A percentile compares a stretch with the other conserved stretches of the same genome.
Conservation (phyloP, 2,888 invertebrate species). For the Pyrrhosoma nymphula region DNA sequence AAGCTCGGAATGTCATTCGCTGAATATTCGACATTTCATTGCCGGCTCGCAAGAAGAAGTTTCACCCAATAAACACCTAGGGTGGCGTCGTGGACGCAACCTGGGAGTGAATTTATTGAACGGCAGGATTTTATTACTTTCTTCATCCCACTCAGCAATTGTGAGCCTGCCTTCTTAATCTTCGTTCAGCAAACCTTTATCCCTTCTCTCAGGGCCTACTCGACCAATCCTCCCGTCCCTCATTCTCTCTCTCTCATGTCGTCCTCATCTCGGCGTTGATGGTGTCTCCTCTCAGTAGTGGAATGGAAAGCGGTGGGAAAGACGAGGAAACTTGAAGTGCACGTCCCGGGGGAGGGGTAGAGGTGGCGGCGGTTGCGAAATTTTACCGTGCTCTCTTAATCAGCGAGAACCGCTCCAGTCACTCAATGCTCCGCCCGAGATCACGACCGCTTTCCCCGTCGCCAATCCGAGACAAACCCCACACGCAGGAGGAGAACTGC, state of each 20-base stretch:
- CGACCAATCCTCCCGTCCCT: neutral
- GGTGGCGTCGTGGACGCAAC: no score
- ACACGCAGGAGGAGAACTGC: neutral
- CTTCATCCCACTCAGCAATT: no score
- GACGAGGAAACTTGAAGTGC: neutral
- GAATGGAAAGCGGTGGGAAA: neutral
- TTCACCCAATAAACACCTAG: no score
- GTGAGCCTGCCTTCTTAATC: no score
- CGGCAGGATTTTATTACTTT: no score
- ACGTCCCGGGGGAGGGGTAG: neutral
- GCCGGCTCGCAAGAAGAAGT: no score
- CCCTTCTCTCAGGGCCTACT: neutral
- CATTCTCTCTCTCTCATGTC: neutral
- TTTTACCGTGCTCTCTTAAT: constrained; percentile 34
- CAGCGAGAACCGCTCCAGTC: constrained; percentile 14
- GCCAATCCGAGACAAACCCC: neutral
- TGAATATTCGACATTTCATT: no score
- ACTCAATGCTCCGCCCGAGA: neutral
- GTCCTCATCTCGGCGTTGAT: neutral
- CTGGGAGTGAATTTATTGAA: no score
- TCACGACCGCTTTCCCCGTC: neutral
- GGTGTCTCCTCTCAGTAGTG: neutral
- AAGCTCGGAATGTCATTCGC: no score
- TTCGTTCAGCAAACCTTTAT: neutral
- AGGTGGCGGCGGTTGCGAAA: neutral